Evolutionary conservation across 2,113 vertebrate species (phyloP).

Genomic region (Artemisiospiza belli): DNA sequence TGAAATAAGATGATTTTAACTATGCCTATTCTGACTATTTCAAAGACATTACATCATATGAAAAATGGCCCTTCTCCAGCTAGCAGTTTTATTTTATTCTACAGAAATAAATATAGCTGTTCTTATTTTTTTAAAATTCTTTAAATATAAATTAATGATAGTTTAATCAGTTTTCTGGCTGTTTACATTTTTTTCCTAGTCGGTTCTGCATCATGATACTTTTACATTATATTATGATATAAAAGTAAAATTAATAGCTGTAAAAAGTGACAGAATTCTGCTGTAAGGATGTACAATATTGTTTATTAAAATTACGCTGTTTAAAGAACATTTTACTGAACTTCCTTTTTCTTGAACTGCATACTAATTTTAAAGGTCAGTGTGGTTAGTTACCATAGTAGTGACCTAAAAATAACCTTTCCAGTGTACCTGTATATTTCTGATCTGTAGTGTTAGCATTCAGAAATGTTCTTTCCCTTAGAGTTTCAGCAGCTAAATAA

Average conservation of each 20-base stretch:
- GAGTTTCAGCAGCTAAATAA: constrained; percentile 82
- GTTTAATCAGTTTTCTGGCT: neutral
- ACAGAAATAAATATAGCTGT: neutral
- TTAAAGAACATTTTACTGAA: constrained; percentile 66
- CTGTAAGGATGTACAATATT: constrained; percentile 23
- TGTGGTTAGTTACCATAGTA: constrained; percentile 69
- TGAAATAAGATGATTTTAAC: neutral
- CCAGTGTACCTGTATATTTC: constrained; percentile 76
- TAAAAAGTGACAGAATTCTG: constrained; percentile 54
- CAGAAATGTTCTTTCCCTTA: constrained; percentile 74
- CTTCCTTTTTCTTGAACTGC: constrained; percentile 69
- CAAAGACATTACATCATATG: neutral
- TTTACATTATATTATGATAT: neutral
- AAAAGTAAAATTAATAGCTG: constrained; percentile 52
- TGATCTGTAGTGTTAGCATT: constrained; percentile 70
- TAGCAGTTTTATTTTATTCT: neutral
- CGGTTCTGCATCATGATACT: neutral
- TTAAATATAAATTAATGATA: neutral
- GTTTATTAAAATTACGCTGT: constrained; percentile 46
- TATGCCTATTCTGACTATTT: neutral
- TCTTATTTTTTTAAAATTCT: neutral
- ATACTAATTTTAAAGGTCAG: constrained; percentile 76
- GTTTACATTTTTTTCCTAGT: constrained; percentile 12
- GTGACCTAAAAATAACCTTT: constrained; percentile 80
- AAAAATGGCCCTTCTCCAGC: neutral